Evolutionary conservation across 2,888 invertebrate species (phyloP).

Genomic region (Andricus curvator): DNA sequence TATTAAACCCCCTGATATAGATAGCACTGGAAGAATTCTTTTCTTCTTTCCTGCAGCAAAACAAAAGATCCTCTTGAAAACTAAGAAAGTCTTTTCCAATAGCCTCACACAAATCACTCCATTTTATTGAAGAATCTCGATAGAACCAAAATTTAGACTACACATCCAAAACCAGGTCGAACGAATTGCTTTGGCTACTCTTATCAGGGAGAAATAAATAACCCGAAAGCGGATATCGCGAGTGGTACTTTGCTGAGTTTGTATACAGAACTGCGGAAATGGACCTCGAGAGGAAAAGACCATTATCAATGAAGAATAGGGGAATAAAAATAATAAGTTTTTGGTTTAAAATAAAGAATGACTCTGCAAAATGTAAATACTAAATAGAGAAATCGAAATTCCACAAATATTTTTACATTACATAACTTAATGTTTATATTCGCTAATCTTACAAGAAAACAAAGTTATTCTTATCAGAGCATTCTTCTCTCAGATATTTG

Average conservation of each 20-base stretch:
- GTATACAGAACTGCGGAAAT: slow-evolving; percentile 31
- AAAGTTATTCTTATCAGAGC: not conserved
- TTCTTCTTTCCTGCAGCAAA: not conserved
- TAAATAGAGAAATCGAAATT: not conserved
- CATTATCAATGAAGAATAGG: slow-evolving; percentile 32
- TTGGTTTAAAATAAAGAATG: slow-evolving; percentile 7
- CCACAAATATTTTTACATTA: not conserved
- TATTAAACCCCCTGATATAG: not conserved
- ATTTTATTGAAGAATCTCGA: slow-evolving; percentile 17
- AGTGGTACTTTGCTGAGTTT: slow-evolving; percentile 47
- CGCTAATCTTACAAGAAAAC: not conserved
- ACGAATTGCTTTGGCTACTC: slow-evolving; percentile 48
- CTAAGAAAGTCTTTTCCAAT: not conserved
- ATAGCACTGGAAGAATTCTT: not conserved
- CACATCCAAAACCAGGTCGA: slow-evolving; percentile 34
- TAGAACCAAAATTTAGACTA: slow-evolving; percentile 28
- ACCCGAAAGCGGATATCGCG: slow-evolving; percentile 46
- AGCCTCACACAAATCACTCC: not conserved
- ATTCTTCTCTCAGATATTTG: not conserved
- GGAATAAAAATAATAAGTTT: slow-evolving; percentile 12
- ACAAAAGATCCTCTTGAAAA: not conserved
- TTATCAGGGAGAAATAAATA: slow-evolving; percentile 51
- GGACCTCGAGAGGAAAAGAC: slow-evolving; percentile 27
- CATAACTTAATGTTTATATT: not conserved
- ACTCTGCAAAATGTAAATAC: not conserved